A percentile compares a stretch with the other conserved stretches of the same genome.
Evolutionary conservation across 2,888 invertebrate species (phyloP).

Genomic region (Linnaemya tessellans): DNA sequence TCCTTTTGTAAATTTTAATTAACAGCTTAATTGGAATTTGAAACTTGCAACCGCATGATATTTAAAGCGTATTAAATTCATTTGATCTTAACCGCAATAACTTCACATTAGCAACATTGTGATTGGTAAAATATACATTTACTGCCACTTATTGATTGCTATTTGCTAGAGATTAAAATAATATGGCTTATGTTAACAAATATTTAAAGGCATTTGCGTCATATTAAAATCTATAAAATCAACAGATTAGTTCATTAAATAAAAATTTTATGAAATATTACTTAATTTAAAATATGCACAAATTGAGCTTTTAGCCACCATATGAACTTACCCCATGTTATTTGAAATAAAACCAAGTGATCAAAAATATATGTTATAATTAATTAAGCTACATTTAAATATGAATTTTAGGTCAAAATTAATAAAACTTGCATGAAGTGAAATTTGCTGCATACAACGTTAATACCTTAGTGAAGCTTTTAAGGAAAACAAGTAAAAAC

Average conservation of each 20-base stretch:
- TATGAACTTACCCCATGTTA: background rate
- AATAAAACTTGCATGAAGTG: no score
- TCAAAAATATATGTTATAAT: no score
- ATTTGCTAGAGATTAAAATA: background rate
- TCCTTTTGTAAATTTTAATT: constrained; percentile 39
- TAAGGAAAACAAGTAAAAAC: no score
- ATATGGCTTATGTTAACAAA: background rate
- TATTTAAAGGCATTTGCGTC: background rate
- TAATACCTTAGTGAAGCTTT: no score
- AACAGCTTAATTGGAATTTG: constrained; percentile 53
- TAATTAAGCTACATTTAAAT: no score
- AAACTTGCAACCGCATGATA: constrained; percentile 55
- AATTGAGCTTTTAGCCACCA: no score
- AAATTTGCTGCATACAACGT: no score
- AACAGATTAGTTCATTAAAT: background rate
- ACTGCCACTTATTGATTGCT: background rate
- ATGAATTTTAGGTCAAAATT: no score
- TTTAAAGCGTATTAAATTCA: constrained; percentile 40
- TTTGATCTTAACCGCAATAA: constrained; percentile 54
- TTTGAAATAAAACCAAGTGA: no score
- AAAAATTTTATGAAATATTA: background rate
- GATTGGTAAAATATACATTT: background rate
- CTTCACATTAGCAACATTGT: constrained; percentile 34
- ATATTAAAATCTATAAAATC: background rate
- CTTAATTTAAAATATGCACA: no score